phyloP scores from a whole-genome alignment of 2,113 vertebrate genomes.

The Mixornis gularis region DNA sequence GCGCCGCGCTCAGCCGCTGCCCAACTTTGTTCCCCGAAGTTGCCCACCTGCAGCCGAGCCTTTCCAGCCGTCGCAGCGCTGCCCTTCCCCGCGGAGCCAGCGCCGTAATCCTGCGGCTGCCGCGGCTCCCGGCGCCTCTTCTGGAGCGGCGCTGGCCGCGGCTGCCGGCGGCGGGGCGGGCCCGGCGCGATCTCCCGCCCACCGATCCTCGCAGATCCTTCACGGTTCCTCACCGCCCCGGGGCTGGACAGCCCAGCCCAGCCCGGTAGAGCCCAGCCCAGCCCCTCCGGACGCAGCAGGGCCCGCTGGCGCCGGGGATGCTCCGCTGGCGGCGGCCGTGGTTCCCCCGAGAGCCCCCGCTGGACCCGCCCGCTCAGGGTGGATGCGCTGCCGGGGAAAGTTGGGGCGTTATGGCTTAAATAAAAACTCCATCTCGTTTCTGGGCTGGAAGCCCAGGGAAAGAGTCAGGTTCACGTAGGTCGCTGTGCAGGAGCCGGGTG shows the following conservation, averaged over 20 bases:
- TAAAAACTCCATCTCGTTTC: constrained; percentile 56
- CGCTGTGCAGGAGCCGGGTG: constrained; percentile 48
- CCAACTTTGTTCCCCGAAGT: constrained; percentile 8
- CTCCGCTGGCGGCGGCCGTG: no score
- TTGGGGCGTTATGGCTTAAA: constrained; percentile 41
- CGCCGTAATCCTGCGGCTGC: neutral
- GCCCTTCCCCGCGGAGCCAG: neutral
- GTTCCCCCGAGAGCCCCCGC: accelerated
- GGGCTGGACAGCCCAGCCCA: accelerated
- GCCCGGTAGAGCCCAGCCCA: neutral
- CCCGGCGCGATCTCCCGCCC: neutral
- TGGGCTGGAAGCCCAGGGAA: constrained; percentile 64
- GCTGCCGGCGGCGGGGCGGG: neutral
- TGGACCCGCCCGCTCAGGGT: neutral
- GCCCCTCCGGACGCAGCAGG: accelerated
- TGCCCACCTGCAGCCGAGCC: neutral
- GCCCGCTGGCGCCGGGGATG: neutral
- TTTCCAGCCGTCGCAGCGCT: neutral
- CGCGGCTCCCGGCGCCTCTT: neutral
- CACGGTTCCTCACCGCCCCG: neutral
- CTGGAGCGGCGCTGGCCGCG: neutral
- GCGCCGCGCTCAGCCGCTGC: neutral
- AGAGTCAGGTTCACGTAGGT: constrained; percentile 48
- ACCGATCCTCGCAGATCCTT: neutral
- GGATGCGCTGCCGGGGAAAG: neutral